phyloP scores from a whole-genome alignment of 2,888 invertebrate species.

The Megaustenia siamemsis region DNA sequence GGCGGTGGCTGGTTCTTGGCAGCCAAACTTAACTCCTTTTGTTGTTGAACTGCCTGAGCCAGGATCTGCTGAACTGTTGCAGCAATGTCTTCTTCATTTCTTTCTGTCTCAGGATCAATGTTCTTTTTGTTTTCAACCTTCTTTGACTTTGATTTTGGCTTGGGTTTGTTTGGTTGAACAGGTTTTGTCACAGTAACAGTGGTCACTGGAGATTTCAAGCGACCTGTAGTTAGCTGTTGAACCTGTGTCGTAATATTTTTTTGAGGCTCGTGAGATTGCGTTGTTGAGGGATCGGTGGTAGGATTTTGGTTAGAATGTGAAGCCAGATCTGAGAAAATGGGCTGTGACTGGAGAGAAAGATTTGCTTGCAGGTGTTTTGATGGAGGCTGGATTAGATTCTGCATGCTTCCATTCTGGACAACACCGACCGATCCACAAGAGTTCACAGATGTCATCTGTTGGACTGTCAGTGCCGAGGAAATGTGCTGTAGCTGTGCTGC shows the following conservation, averaged over 20 bases:
- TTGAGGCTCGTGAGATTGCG: neutral
- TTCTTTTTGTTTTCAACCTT: conserved; percentile 48
- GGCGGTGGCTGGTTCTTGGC: conserved; percentile 52
- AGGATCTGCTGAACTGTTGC: conserved; percentile 51
- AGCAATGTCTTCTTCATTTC: conserved; percentile 52
- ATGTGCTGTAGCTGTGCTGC: conserved; percentile 48
- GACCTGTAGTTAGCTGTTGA: neutral
- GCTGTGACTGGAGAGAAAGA: conserved; percentile 26
- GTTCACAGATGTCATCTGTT: conserved; percentile 25
- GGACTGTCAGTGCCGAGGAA: conserved; percentile 37
- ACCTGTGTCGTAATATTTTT: neutral
- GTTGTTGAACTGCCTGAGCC: conserved; percentile 53
- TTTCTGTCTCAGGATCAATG: conserved; percentile 39
- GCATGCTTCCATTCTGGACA: conserved; percentile 26
- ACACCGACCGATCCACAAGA: conserved; percentile 35
- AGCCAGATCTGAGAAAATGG: conserved; percentile 6
- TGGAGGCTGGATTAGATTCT: conserved; percentile 25
- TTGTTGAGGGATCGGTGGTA: neutral
- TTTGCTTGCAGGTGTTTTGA: conserved; percentile 6
- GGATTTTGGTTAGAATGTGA: neutral
- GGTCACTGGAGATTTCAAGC: neutral
- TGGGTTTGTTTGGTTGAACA: conserved; percentile 33
- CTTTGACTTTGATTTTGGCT: conserved; percentile 50
- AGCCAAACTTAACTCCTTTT: conserved; percentile 47
- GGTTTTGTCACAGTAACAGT: neutral